Evolutionary conservation across 1,140 invertebrate genomes (phyloP).

Genomic region (Bombus pascuorum): DNA sequence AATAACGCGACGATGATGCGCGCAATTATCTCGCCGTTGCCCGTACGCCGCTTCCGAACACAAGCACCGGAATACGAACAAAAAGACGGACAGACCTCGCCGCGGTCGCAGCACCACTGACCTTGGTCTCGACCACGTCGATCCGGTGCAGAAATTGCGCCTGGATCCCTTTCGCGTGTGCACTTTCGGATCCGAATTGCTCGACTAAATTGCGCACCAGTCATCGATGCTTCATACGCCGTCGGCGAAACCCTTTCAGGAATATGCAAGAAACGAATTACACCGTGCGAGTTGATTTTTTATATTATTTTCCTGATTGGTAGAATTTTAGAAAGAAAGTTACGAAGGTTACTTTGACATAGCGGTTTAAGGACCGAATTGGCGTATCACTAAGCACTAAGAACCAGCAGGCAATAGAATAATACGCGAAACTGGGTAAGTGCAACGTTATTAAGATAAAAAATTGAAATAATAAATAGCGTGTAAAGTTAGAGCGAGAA

Average conservation of each 20-base stretch:
- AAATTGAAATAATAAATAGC: too few relatives aligned
- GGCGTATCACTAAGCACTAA: too few relatives aligned
- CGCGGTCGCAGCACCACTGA: slow-evolving; percentile 56
- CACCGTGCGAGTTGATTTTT: neutral
- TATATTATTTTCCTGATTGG: neutral
- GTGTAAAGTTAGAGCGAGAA: too few relatives aligned
- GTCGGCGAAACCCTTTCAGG: neutral
- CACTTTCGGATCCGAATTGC: slow-evolving; percentile 37
- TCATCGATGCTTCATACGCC: neutral
- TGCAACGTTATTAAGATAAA: too few relatives aligned
- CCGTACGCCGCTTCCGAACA: slow-evolving; percentile 40
- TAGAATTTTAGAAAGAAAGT: neutral
- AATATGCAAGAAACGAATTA: neutral
- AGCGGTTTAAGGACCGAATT: too few relatives aligned
- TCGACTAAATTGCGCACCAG: slow-evolving; percentile 28
- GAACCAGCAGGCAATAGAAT: too few relatives aligned
- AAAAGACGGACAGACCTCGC: slow-evolving; percentile 51
- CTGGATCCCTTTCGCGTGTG: slow-evolving; percentile 32
- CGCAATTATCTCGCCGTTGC: slow-evolving; percentile 54
- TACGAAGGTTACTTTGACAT: neutral
- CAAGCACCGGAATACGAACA: slow-evolving; percentile 23
- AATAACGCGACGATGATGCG: slow-evolving; percentile 62
- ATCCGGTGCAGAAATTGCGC: slow-evolving; percentile 51
- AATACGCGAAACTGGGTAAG: too few relatives aligned
- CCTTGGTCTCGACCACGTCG: slow-evolving; percentile 55